Conservation (phyloP, 2,113 vertebrate genomes). For the Thinocorus orbignyianus region DNA sequence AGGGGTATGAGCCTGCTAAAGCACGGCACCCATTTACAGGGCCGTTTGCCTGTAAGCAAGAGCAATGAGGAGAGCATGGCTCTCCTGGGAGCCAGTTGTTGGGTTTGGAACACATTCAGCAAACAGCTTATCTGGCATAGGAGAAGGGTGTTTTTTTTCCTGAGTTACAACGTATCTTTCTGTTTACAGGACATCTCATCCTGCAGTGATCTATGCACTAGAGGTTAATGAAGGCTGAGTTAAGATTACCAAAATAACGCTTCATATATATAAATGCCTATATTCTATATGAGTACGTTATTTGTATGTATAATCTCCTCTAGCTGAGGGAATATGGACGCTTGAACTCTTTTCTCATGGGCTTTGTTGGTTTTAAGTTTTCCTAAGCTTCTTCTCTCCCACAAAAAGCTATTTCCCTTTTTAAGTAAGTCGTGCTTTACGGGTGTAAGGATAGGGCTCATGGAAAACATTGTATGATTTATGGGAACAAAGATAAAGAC, state of each 20-base stretch:
- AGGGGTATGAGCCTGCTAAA: not conserved
- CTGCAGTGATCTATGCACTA: not conserved
- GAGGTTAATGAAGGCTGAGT: not conserved
- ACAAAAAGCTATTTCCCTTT: not conserved
- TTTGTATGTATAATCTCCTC: not conserved
- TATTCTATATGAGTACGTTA: not conserved
- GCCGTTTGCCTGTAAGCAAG: not conserved
- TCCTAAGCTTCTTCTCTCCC: not conserved
- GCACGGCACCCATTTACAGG: not conserved
- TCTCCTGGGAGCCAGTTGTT: not conserved
- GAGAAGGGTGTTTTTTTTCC: not conserved
- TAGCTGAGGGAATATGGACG: not conserved
- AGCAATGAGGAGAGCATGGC: not conserved
- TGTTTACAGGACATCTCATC: not conserved
- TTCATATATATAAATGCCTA: not conserved
- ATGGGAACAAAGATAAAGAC: not conserved
- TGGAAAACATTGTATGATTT: not conserved
- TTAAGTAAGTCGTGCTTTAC: not conserved
- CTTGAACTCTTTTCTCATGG: not conserved
- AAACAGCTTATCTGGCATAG: not conserved
- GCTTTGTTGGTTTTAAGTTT: not conserved
- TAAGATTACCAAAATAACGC: not conserved
- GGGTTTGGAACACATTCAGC: not conserved
- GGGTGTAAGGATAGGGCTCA: not conserved
- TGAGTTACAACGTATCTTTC: not conserved